Evolutionary conservation across 2,113 vertebrate species (phyloP), one percentile per base, ranked within the genome.

Genomic region (Eudyptes chrysolophus): DNA sequence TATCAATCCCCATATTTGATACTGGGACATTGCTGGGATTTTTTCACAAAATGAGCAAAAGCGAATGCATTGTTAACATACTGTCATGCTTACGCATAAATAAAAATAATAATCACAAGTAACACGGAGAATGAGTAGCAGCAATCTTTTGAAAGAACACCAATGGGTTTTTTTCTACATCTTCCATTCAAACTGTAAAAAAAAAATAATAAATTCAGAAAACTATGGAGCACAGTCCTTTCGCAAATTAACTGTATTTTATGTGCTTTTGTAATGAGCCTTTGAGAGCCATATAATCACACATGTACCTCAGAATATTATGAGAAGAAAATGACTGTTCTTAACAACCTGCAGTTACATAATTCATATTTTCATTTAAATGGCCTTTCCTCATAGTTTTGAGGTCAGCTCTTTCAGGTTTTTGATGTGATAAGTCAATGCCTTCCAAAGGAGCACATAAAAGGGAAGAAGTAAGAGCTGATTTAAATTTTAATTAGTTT

Each of bases 401-500:
- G 71, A 92, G 60, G 72, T 96, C 77, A 89, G 30, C 34, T 79
- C n/a, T 86, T 96, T 62, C 51, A 95, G 61, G 24, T 77, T 95
- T 88, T 93, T 93, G 48, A 89, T 94, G 44, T 87, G 61, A 25
- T 81, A 84, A 85, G 72, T 88, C 83, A 97, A n/a, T 66, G 25
- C 76, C n/a, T 97, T 96, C 82, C 40, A 84, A 97, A 96, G 38
- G 29, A 94, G 44, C 21, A 72, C 71, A 70, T 91, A 72, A 88
- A 96, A 94, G 26, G 57, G 25, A 95, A 97, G 64, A 55, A 96
- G 78, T 20, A 94, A 90, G 75, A 74, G 42, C 30, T 38, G 65
- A 61, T 86, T 92, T 96, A 91, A 90, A 85, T 96, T 84, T 92
- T 82, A 95, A 92, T 93, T 94, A 94, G 15, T 87, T 89, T 96